These are phyloP conservation scores for Microhierax caerulescens DNA, from an alignment of 2,797 vertebrate genomes.

Conservation along the genomic window DNA sequence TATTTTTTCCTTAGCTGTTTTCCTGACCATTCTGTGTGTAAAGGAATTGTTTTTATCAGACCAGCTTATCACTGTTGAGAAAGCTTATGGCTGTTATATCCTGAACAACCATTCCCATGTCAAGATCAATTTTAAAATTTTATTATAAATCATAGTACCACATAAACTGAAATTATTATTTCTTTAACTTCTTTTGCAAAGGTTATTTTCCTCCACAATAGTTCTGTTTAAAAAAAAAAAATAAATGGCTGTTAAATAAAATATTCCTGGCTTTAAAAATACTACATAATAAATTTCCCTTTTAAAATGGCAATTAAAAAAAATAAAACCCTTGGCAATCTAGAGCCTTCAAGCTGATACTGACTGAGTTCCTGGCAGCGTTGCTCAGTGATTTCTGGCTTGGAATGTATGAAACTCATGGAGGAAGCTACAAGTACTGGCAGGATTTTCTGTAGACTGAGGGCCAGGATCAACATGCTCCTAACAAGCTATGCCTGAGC, in stretches of 20 bases:
- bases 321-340: not conserved
- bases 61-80: not conserved
- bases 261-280: not conserved
- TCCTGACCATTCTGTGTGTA: not conserved
- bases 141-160: not conserved
- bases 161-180: not conserved
- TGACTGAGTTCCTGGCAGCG: not conserved
- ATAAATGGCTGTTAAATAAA: not conserved
- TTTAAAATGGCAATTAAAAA: not conserved
- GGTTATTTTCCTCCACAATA: not conserved
- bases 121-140: not conserved
- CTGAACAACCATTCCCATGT: not conserved
- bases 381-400: constrained; percentile 1
- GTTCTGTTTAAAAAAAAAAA: not conserved
- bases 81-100: not conserved
- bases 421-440: not conserved
- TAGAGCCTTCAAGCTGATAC: not conserved
- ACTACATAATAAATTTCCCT: not conserved
- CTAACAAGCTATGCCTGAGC: not conserved
- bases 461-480: not conserved
- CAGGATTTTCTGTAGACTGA: not conserved
- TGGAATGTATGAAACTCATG: not conserved
- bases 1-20: not conserved
- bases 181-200: not conserved
- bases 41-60: not conserved